Base-by-base conservation (phyloP, 2,113 vertebrate species). In the Cyanoderma ruficeps region DNA sequence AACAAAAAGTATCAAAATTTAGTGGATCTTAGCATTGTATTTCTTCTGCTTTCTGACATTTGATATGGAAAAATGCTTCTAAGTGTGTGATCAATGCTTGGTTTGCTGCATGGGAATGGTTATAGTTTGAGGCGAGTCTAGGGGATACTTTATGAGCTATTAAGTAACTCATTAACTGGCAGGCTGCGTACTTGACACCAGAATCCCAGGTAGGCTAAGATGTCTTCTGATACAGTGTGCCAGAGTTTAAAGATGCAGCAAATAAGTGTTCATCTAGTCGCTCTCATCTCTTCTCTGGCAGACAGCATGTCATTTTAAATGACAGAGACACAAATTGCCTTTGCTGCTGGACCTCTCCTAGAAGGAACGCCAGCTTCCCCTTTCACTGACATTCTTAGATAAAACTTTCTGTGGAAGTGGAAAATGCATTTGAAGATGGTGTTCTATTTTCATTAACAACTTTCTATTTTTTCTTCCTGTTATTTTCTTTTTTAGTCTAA, bases 141-240 rank as follows among this genome's bases (percentile, higher is more conserved):
- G 64, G 31, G 75, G 88, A 92, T 42, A 21, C 35, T 95, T 95
- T 71, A 83, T 42, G 78, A 93, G 69, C 75, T 96, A 84, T 90
- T 94, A 96, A 94, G 74, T 96, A 83, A 86, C 68, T 90, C 84
- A 85, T 96, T 96, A 96, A 90, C 83, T 91, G 59, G 76, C 37
- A 95, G 22, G 13, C 59, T 91, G 49, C 0, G 0, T 78, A 68
- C 35, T 71, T 92, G 60, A 74, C 42, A 57, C 19, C 7, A 89
- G 74, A 81, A 90, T 71, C 24, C 16, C 76, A 60, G 89, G 24
- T 24, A 81, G 70, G 37, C 89, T 76, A 78, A 49, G 52, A 1
- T 80, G 64, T 82, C 80, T 83, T 95, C 92, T 92, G 81, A 87
- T 49, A 56, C 61, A 84, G 44, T 64, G 28, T 68, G n/a, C 27